Evolutionary conservation across 2,888 invertebrate species (phyloP).

Genomic region (Spodoptera picta): DNA sequence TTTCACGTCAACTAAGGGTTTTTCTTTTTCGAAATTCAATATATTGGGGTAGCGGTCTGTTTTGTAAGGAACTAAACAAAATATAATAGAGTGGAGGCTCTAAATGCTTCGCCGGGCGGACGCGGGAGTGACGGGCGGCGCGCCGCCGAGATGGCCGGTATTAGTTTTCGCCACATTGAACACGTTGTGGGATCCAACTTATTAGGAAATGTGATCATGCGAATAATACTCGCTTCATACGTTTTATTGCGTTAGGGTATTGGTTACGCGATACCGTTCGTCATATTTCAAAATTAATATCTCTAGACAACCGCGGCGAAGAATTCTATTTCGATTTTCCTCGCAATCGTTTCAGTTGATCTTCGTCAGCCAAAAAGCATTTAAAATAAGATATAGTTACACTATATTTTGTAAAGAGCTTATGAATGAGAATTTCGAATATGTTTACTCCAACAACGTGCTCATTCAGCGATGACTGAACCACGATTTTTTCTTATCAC

Average conservation of each 20-base stretch:
- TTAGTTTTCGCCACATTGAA: constrained; percentile 85
- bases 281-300: constrained; percentile 68
- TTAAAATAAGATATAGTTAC: constrained; percentile 25
- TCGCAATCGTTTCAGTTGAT: constrained; percentile 41
- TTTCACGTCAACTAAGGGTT: constrained; percentile 22
- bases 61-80: constrained; percentile 63
- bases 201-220: constrained; percentile 87
- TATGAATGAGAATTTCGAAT: constrained; percentile 29
- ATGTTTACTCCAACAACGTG: constrained; percentile 24
- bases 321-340: constrained; percentile 54
- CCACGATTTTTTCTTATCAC: constrained; percentile 44
- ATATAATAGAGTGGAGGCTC: constrained; percentile 69
- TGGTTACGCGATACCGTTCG: constrained; percentile 75
- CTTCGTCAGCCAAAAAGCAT: constrained; percentile 37
- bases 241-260: constrained; percentile 84
- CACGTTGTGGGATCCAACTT: constrained; percentile 86
- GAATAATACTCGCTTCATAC: constrained; percentile 86
- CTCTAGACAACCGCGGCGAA: constrained; percentile 50
- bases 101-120: constrained; percentile 72
- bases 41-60: constrained; percentile 44
- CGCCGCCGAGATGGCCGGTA: constrained; percentile 69
- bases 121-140: constrained; percentile 70
- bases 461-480: constrained; percentile 31
- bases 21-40: constrained; percentile 54
- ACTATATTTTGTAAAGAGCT: constrained; percentile 33